Conservation (phyloP, 37 sponge, comb jelly and placozoan genomes). For the Theonella swinhoei region DNA sequence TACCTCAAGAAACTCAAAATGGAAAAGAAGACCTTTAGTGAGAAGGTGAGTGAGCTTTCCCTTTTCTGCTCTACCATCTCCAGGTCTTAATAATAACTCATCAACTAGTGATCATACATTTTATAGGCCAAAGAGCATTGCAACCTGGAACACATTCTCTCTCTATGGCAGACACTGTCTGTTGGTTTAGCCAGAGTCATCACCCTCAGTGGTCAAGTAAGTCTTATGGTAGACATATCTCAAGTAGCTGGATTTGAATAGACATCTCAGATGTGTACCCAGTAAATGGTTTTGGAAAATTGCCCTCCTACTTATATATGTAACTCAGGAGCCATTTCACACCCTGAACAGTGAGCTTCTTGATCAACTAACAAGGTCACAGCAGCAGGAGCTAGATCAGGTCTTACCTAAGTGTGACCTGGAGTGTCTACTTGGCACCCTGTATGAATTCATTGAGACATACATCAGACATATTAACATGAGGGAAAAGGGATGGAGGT, state of each 20-base stretch:
- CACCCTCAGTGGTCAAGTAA: conserved; percentile 40
- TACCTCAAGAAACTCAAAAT: conserved; percentile 61
- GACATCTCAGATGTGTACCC: background rate
- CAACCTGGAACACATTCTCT: conserved; percentile 50
- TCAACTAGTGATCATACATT: too few relatives aligned
- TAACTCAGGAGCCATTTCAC: conserved; percentile 65
- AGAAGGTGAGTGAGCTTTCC: conserved; percentile 23
- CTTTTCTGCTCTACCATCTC: background rate
- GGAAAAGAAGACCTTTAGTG: conserved; percentile 35
- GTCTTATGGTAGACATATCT: background rate
- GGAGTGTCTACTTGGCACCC: conserved; percentile 33
- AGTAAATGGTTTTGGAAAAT: too few relatives aligned
- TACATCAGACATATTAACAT: background rate
- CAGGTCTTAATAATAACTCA: background rate
- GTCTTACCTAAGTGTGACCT: conserved; percentile 34
- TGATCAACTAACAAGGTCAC: background rate
- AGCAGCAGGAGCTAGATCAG: conserved; percentile 4
- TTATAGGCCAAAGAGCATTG: conserved; percentile 38
- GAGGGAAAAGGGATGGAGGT: conserved; percentile 34
- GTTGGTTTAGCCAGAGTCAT: conserved; percentile 41
- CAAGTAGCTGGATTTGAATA: background rate
- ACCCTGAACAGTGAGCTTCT: conserved; percentile 16
- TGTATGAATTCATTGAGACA: conserved; percentile 61
- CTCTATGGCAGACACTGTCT: conserved; percentile 72
- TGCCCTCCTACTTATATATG: too few relatives aligned